Conservation (phyloP, 1,140 invertebrate genomes). For the Nasonia vitripennis region DNA sequence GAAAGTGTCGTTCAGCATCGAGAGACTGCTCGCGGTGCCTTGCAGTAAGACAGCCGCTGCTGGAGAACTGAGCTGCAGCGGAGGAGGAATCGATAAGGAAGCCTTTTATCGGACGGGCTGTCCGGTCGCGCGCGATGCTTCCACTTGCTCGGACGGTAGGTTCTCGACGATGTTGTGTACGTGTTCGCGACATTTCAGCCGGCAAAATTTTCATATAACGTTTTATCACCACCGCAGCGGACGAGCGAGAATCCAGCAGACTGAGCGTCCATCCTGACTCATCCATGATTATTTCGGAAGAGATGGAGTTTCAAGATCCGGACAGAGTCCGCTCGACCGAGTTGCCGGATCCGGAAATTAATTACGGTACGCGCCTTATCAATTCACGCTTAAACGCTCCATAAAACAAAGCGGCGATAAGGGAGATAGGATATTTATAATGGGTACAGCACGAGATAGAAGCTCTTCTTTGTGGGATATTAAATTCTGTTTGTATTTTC, state of each 20-base stretch:
- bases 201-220: background rate
- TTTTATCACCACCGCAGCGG: slow-evolving; percentile 52
- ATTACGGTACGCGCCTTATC: slow-evolving; percentile 61
- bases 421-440: background rate
- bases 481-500: too few species aligned
- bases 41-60: background rate
- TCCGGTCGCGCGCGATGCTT: background rate
- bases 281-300: slow-evolving; percentile 65
- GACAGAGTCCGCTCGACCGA: slow-evolving; percentile 62
- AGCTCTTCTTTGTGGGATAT: too few species aligned
- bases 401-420: background rate
- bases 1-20: slow-evolving; percentile 68
- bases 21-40: slow-evolving; percentile 67
- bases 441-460: background rate
- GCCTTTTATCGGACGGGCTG: background rate
- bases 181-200: too few species aligned
- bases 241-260: slow-evolving; percentile 62
- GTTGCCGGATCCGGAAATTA: slow-evolving; percentile 65
- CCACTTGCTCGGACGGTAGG: slow-evolving; percentile 26
- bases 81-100: background rate
- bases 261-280: slow-evolving; percentile 64
- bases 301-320: slow-evolving; percentile 65
- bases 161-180: background rate
- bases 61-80: background rate
- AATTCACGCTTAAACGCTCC: background rate